Evolutionary conservation across 1,140 invertebrate species (phyloP).

Genomic region (Cylas formicarius): DNA sequence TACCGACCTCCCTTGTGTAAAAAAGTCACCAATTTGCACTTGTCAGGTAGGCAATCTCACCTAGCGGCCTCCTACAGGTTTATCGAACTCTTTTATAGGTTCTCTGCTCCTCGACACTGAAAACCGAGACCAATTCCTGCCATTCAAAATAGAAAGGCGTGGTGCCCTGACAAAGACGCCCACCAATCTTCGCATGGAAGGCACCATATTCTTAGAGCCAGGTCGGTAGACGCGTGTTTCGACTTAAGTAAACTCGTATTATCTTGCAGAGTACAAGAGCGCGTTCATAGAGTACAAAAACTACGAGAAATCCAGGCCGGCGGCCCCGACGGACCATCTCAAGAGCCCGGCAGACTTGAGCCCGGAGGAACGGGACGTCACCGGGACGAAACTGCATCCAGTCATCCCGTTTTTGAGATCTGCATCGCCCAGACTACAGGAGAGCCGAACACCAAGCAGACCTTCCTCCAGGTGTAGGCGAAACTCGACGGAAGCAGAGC

Average conservation of each 20-base stretch:
- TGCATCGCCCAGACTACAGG: slow-evolving; percentile 4
- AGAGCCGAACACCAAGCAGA: slow-evolving; percentile 2
- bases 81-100: background rate
- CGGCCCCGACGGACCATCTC: slow-evolving; percentile 29
- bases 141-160: slow-evolving; percentile 29
- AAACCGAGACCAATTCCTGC: slow-evolving; percentile 46
- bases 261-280: slow-evolving; percentile 37
- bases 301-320: slow-evolving; percentile 22
- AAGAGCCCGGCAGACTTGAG: slow-evolving; percentile 11
- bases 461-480: background rate
- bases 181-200: slow-evolving; percentile 15
- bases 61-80: no score
- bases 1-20: slow-evolving; percentile 35
- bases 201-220: slow-evolving; percentile 7
- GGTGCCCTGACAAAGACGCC: background rate
- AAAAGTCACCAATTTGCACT: slow-evolving; percentile 45
- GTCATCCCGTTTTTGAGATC: slow-evolving; percentile 28
- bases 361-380: background rate
- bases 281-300: slow-evolving; percentile 35
- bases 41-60: slow-evolving; percentile 51
- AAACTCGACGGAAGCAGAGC: no score
- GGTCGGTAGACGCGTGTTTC: background rate
- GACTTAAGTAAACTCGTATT: no score
- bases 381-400: slow-evolving; percentile 18
- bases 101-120: slow-evolving; percentile 43